Percentiles rank a stretch among this genome's conserved stretches.
Conservation (phyloP, 53 echinoderm and acorn worm species). For the Henricia sp. region DNA sequence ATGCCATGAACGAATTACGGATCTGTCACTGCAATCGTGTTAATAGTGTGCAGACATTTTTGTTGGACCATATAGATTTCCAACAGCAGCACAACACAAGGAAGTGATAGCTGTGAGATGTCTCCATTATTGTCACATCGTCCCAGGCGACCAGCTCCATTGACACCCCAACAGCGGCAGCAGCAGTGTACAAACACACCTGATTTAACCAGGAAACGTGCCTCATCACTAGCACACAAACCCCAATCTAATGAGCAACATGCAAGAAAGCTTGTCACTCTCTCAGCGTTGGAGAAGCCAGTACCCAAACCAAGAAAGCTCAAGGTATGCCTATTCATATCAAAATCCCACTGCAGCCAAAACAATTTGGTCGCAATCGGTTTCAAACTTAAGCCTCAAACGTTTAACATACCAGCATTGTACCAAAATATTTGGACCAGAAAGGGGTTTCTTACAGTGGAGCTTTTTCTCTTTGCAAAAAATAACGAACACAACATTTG, state of each 20-base stretch:
- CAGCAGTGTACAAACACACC: not conserved
- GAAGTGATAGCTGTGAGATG: not conserved
- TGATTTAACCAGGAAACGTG: constrained; percentile 2
- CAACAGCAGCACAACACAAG: not conserved
- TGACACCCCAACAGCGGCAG: constrained; percentile 29
- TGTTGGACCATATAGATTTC: too few species aligned
- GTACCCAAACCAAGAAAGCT: constrained; percentile 67
- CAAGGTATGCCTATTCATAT: constrained; percentile 9
- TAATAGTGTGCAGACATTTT: too few species aligned
- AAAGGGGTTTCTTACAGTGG: too few species aligned
- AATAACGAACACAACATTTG: too few species aligned
- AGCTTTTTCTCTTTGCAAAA: too few species aligned
- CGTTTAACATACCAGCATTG: too few species aligned
- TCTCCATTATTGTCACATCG: not conserved
- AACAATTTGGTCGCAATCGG: too few species aligned
- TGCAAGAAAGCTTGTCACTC: constrained; percentile 26
- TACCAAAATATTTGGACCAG: too few species aligned
- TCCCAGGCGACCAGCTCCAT: constrained; percentile 30
- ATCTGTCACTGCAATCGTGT: too few species aligned
- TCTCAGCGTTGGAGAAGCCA: constrained; percentile 42
- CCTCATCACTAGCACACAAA: constrained; percentile 45
- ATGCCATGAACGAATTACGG: too few species aligned
- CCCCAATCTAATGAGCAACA: constrained; percentile 58
- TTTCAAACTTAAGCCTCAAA: too few species aligned
- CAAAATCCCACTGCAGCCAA: too few species aligned